Base-by-base conservation (phyloP, 1,140 invertebrate species). In the Drosophila truncata region DNA sequence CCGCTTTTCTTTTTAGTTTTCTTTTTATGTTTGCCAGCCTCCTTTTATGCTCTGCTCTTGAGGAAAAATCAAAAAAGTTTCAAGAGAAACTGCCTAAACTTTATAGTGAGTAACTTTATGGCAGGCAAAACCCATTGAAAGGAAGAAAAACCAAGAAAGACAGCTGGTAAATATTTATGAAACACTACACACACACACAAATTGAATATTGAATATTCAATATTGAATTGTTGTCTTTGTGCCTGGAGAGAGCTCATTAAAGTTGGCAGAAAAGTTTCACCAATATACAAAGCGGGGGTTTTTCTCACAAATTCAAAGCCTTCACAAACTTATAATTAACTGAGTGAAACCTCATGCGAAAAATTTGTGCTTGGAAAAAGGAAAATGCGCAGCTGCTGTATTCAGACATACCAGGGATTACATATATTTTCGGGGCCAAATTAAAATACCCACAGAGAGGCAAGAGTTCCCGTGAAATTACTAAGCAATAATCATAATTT, bases 401-500 rank as follows among this genome's bases (percentile, higher is more conserved):
- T n/a, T n/a, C n/a, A n/a, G n/a, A 61, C 55, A 67, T 61, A 41
- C 13, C 31, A 14, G 42, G 31, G 46, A 63, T 49, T 63, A 44
- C 42, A 73, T 78, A 59, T 62, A 39, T 82, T 65, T 25, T 20
- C 10, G 49, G 49, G 31, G 52, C 33, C 35, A 80, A 82, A 82
- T 87, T 79, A 80, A 82, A 87, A 72, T 29, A 14, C n/a, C 23
- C 47, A 47, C 8, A 70, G 14, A 4, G 27, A 20, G 47, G 29
- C 16, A 10, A 31, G 18, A 54, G 20, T 23, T 55, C 52, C 64
- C 58, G 42, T 39, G 58, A 83, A 88, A 84, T 78, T 84, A 82
- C 73, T 78, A 81, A 78, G 85, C 85, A 88, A 88, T 88, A 90
- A 88, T 81, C 78, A 88, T 88, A 88, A 88, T 88, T 88, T 88